A percentile compares a stretch with the other conserved stretches of the same genome.
These are phyloP conservation scores for Novumbra hubbsi DNA, from an alignment of 2,797 vertebrate species.

Conservation along the genomic window DNA sequence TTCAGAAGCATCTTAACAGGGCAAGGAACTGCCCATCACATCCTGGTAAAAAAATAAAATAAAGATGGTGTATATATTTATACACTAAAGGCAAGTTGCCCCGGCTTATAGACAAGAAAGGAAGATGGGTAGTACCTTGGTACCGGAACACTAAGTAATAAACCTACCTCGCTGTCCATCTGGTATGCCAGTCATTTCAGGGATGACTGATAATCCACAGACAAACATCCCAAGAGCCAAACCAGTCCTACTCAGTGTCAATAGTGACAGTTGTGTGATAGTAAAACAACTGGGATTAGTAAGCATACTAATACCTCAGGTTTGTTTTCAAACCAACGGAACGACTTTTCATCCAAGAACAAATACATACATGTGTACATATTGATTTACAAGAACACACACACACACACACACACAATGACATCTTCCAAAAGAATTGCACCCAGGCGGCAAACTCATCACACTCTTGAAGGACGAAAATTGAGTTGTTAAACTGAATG, in stretches of 20 bases:
- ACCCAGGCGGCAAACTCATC: constrained; percentile 25
- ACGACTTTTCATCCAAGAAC: constrained; percentile 27
- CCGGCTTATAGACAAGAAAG: constrained; percentile 1
- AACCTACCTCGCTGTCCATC: neutral
- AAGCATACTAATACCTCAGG: constrained; percentile 12
- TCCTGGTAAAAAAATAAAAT: neutral
- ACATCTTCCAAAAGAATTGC: constrained; percentile 35
- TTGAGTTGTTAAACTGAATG: constrained; percentile 13
- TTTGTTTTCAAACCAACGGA: constrained; percentile 22
- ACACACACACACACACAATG: constrained; percentile 36
- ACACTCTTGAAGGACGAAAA: constrained; percentile 13
- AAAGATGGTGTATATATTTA: neutral
- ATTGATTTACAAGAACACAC: constrained; percentile 38
- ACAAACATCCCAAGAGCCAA: neutral
- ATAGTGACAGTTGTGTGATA: constrained; percentile 1
- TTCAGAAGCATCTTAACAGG: neutral
- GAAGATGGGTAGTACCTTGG: neutral
- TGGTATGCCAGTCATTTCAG: neutral
- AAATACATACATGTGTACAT: constrained; percentile 34
- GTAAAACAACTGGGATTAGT: neutral
- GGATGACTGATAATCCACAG: constrained; percentile 16
- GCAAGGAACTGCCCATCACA: neutral
- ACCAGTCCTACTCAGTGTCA: neutral
- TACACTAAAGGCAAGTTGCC: constrained; percentile 4
- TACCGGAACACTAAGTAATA: neutral